Conservation (phyloP, 35 echinoderm and acorn worm genomes). For the Stichopus chloronotus region DNA sequence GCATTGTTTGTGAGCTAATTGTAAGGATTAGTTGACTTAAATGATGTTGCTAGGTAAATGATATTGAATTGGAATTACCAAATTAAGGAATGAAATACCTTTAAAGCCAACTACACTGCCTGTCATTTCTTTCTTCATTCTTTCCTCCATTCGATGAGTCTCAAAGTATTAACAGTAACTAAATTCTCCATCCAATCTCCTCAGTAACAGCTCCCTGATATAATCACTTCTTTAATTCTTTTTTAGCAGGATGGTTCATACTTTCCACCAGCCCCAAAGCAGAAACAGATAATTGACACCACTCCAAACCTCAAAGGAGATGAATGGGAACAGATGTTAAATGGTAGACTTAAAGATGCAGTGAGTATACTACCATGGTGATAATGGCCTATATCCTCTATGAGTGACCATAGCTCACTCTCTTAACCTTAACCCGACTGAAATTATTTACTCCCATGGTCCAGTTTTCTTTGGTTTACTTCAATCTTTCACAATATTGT, state of each 20-base stretch:
- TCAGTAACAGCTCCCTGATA: no score
- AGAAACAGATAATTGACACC: conserved; percentile 33
- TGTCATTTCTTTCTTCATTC: no score
- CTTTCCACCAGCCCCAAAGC: background rate
- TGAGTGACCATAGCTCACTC: no score
- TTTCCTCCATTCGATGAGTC: no score
- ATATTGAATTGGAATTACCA: no score
- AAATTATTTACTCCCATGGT: background rate
- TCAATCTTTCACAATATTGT: background rate
- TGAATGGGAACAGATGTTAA: conserved; percentile 61
- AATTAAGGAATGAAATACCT: no score
- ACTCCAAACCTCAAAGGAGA: conserved; percentile 38
- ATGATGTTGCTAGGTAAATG: no score
- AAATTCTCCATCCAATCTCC: no score
- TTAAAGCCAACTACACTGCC: no score
- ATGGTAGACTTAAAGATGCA: conserved; percentile 57
- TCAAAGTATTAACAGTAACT: no score
- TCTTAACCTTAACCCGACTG: background rate
- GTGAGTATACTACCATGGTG: conserved; percentile 1
- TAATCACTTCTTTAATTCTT: background rate
- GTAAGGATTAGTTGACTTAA: no score
- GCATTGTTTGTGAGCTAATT: no score
- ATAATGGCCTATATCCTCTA: background rate
- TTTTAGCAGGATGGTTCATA: conserved; percentile 45
- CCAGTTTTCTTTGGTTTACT: background rate